Evolutionary conservation across 2,113 vertebrate species (phyloP).

Genomic region (Istiophorus platypterus): DNA sequence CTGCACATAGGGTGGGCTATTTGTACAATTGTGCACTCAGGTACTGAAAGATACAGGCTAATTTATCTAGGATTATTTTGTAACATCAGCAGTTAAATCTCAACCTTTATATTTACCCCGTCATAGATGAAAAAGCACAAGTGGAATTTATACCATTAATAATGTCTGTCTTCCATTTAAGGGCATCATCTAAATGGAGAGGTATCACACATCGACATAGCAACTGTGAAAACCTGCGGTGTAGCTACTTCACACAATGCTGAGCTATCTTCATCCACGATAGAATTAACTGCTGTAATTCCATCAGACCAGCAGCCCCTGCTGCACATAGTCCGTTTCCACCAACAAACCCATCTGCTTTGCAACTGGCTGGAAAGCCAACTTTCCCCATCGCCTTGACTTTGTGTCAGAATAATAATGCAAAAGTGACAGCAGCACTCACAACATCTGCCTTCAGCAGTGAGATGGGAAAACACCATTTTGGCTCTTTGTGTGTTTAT

Average conservation of each 20-base stretch:
- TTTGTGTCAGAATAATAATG: neutral
- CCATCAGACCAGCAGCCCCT: neutral
- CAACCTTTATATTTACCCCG: neutral
- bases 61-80: neutral
- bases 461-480: neutral
- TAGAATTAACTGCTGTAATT: neutral
- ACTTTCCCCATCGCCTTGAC: neutral
- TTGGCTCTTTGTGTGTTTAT: neutral
- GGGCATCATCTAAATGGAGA: neutral
- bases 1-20: neutral
- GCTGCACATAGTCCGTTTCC: neutral
- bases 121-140: neutral
- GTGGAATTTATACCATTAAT: neutral
- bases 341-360: neutral
- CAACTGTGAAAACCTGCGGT: neutral
- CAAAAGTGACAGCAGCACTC: neutral
- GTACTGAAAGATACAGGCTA: neutral
- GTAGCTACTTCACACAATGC: neutral
- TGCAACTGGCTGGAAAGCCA: neutral
- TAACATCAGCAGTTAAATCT: neutral
- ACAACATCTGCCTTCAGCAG: neutral
- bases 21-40: neutral
- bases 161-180: neutral
- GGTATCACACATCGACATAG: neutral
- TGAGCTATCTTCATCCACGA: neutral